Conservation (phyloP, 1,140 invertebrate species). For the Phymorhynchus buccinoides region DNA sequence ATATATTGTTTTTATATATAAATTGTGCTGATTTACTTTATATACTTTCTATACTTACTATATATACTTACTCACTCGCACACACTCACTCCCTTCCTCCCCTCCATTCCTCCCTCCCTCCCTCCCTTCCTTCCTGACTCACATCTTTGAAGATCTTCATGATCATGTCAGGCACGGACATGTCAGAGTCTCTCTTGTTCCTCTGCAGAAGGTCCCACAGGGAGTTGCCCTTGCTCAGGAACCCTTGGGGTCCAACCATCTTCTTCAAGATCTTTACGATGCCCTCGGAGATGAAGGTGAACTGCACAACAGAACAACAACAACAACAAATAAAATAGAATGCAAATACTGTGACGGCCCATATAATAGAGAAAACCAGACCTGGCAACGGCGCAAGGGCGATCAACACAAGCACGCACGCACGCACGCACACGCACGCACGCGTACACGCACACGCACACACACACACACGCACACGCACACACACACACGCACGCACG, state of each 20-base stretch:
- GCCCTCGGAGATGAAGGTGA: not conserved
- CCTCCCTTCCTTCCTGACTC: too few species aligned
- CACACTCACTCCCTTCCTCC: not conserved
- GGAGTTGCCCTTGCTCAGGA: conserved; percentile 5
- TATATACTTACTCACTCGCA: too few species aligned
- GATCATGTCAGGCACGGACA: not conserved
- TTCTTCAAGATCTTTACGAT: not conserved
- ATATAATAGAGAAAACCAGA: too few species aligned
- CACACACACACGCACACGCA: not conserved
- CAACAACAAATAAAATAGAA: not conserved
- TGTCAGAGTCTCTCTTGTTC: not conserved
- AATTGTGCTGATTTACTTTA: too few species aligned
- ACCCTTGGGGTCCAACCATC: not conserved
- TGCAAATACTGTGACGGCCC: not conserved
- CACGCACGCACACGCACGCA: not conserved
- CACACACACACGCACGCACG: not conserved
- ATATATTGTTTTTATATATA: too few species aligned
- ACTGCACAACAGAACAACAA: not conserved
- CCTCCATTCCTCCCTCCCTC: too few species aligned
- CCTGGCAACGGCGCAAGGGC: too few species aligned
- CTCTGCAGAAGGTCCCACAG: not conserved
- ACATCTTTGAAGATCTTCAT: not conserved
- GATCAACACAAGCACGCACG: not conserved
- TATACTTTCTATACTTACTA: too few species aligned
- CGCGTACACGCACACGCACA: too few species aligned